Conservation (phyloP, 2,113 vertebrate species). For the Phalacrocorax aristotelis region DNA sequence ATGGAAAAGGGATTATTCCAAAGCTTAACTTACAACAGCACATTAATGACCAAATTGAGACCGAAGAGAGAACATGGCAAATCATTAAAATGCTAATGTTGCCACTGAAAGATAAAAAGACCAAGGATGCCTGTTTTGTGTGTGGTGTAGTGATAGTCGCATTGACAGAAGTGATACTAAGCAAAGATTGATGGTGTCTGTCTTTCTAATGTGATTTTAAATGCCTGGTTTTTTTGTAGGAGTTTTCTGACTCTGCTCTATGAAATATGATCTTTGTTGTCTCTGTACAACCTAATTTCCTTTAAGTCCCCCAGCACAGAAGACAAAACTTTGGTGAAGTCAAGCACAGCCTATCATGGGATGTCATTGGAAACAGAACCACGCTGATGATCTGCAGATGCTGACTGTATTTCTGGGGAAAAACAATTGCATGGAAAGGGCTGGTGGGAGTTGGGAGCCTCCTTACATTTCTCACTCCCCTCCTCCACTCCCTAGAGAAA, state of each 20-base stretch:
- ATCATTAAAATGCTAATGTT: background rate
- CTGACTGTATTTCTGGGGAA: background rate
- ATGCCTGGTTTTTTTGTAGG: background rate
- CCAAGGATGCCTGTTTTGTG: background rate
- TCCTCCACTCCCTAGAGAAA: background rate
- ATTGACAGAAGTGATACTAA: background rate
- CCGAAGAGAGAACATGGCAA: background rate
- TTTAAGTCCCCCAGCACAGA: background rate
- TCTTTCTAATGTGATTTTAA: background rate
- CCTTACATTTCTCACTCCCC: rapidly evolving
- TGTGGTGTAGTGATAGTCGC: background rate
- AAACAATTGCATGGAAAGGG: background rate
- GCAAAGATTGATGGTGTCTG: background rate
- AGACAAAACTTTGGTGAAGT: background rate
- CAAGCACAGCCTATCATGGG: background rate
- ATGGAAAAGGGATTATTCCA: background rate
- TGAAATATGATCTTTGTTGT: background rate
- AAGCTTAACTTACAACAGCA: background rate
- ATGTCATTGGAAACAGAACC: background rate
- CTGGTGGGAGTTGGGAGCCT: background rate
- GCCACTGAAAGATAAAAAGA: background rate
- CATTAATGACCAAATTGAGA: background rate
- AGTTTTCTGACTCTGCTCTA: background rate
- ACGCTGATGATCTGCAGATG: background rate
- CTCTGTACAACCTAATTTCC: background rate